Percentiles rank a stretch among this genome's conserved stretches.
Conservation (phyloP, 2,888 invertebrate species). For the Laothoe populi region DNA sequence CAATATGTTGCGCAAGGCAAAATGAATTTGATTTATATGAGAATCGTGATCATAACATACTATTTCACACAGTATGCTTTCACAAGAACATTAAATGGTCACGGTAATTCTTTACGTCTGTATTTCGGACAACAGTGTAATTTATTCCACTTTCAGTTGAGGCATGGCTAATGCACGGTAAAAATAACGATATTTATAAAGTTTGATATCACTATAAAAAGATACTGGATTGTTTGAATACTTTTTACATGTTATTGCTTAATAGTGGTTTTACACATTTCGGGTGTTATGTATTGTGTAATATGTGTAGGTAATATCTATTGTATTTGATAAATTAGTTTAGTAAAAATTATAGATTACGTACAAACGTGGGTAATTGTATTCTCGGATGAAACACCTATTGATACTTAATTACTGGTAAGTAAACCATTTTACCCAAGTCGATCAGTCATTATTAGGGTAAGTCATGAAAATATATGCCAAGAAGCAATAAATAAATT, state of each 20-base stretch:
- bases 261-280: neutral
- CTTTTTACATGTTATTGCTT: neutral
- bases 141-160: constrained; percentile 18
- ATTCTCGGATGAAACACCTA: too few species aligned
- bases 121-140: constrained; percentile 17
- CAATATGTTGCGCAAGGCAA: constrained; percentile 25
- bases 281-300: too few species aligned
- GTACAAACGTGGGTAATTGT: too few species aligned
- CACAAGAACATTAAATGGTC: constrained; percentile 26
- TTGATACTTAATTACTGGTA: too few species aligned
- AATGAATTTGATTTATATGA: constrained; percentile 28
- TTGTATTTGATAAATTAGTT: too few species aligned
- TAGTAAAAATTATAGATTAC: too few species aligned
- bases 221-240: neutral
- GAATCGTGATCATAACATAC: constrained; percentile 27
- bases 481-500: too few species aligned
- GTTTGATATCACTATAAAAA: constrained; percentile 1
- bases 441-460: too few species aligned
- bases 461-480: too few species aligned
- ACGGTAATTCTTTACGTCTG: constrained; percentile 23
- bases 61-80: constrained; percentile 24
- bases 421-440: too few species aligned
- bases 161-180: constrained; percentile 23
- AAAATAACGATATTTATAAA: constrained; percentile 7
- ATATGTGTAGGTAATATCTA: too few species aligned